These are phyloP conservation scores for Terrapene triunguis DNA, from an alignment of 2,113 vertebrate genomes.

Conservation along the genomic window DNA sequence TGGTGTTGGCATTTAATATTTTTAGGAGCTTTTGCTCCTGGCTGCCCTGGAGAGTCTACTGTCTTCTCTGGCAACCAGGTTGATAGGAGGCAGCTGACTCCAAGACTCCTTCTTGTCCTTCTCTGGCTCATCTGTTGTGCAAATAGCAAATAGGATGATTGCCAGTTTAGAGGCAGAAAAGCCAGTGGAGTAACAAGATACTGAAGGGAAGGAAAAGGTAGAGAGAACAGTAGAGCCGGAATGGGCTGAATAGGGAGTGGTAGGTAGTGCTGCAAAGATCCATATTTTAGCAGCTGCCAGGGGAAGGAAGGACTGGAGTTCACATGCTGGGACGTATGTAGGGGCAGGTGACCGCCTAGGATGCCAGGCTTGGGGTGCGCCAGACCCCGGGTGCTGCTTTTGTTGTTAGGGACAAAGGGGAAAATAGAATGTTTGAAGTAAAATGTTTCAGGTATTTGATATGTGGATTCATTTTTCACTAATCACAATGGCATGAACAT, in stretches of 20 bases:
- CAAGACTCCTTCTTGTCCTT: conserved; percentile 38
- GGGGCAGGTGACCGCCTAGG: too few relatives aligned
- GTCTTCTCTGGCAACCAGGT: conserved; percentile 31
- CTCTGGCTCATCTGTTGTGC: neutral
- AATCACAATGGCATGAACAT: too few relatives aligned
- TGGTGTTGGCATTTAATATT: neutral
- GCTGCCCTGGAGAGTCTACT: conserved; percentile 17
- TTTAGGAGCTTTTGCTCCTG: conserved; percentile 41
- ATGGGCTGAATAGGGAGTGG: neutral
- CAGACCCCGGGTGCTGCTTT: too few relatives aligned
- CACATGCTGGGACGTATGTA: too few relatives aligned
- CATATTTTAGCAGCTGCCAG: neutral
- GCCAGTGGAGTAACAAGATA: neutral
- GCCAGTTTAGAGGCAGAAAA: neutral
- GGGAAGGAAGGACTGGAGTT: neutral
- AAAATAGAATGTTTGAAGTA: too few relatives aligned
- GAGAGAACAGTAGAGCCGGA: neutral
- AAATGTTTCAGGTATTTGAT: too few relatives aligned
- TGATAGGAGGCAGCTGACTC: conserved; percentile 58
- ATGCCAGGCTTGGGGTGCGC: too few relatives aligned
- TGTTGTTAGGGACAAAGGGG: too few relatives aligned
- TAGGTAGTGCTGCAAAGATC: neutral
- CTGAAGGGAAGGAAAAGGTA: neutral
- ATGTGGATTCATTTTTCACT: too few relatives aligned
- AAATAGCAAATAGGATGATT: neutral